phyloP scores from a whole-genome alignment of 2,113 vertebrate genomes.

The Sylvietta virens region DNA sequence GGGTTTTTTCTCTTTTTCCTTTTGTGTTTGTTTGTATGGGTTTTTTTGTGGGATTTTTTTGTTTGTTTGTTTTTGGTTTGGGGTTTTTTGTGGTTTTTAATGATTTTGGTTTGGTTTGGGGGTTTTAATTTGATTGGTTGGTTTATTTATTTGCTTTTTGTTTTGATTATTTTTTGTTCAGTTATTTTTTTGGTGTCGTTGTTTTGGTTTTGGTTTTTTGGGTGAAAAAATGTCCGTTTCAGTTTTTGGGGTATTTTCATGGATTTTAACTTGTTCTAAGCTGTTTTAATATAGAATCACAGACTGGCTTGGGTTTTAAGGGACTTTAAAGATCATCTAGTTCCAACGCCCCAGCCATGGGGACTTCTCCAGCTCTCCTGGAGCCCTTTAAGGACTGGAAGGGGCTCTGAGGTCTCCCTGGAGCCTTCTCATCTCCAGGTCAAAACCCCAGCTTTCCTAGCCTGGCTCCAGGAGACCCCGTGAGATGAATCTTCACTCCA shows the following conservation, averaged over 20 bases:
- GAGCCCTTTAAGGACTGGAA: neutral
- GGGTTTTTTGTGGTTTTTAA: too few species aligned
- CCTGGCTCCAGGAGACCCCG: neutral
- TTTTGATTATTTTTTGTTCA: neutral
- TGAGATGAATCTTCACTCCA: neutral
- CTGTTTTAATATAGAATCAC: neutral
- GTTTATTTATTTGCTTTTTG: neutral
- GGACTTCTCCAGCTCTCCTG: neutral
- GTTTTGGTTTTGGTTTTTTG: too few species aligned
- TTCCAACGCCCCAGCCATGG: neutral
- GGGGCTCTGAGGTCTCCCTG: neutral
- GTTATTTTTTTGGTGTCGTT: too few species aligned
- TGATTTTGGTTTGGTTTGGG: neutral
- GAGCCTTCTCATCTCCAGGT: too few species aligned
- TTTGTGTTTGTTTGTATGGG: neutral
- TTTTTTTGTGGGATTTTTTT: neutral
- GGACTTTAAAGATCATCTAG: neutral
- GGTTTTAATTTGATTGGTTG: neutral
- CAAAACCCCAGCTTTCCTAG: neutral
- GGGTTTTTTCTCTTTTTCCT: rapidly evolving
- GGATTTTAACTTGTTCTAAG: neutral
- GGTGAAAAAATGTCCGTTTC: neutral
- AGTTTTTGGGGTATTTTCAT: neutral
- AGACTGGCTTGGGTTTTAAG: neutral
- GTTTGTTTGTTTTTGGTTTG: neutral